Base-by-base conservation (phyloP, 2,797 vertebrate species). In the Lemur catta region DNA sequence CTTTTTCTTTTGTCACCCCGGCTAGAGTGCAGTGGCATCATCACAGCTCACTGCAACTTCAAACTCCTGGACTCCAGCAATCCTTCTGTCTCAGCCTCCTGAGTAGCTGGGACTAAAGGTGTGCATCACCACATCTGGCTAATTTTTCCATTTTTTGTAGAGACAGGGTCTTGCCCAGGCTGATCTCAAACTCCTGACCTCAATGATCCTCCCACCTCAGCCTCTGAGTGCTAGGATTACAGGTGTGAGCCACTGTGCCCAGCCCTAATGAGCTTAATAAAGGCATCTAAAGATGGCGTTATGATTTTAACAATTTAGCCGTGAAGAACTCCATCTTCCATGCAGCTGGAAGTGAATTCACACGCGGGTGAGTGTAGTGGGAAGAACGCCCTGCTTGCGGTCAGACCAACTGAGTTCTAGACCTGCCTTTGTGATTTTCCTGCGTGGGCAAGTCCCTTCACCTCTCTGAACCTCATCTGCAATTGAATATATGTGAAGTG, bases 251-350 rank as follows among this genome's bases (percentile, higher is more conserved):
- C 46, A 76, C 74, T 1, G 1, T 0, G 4, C 46, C 46, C 20
- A 17, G 74, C 30, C 18, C 50, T 50, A 88, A 91, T 50, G 57
- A 93, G 75, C 84, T 82, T 80, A 82, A 79, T 84, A 72, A 91
- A 79, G 89, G 50, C 52, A n/a, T 38, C 52, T 75, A 59, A 72
- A 95, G 55, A n/a, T 18, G 69, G 89, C 2, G 0, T 89, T 85
- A 61, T 55, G 79, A 46, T 79, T 76, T 69, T 57, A 89, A 65
- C 82, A 30, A 30, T 85, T 93, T 75, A 76, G 13, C 43, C 28
- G 0, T 1, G 79, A 86, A 89, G 84, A 69, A 20, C 48, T 55
- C 28, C 74, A 24, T 52, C 75, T 63, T 85, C 76, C 15, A 6
- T 7, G 69, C 61, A 41, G 74, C 33, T 69, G 63, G 78, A 46